A percentile compares a stretch with the other conserved stretches of the same genome.
Evolutionary conservation across 1,140 invertebrate genomes (phyloP).

Genomic region (Dendrolimus punctatus): DNA sequence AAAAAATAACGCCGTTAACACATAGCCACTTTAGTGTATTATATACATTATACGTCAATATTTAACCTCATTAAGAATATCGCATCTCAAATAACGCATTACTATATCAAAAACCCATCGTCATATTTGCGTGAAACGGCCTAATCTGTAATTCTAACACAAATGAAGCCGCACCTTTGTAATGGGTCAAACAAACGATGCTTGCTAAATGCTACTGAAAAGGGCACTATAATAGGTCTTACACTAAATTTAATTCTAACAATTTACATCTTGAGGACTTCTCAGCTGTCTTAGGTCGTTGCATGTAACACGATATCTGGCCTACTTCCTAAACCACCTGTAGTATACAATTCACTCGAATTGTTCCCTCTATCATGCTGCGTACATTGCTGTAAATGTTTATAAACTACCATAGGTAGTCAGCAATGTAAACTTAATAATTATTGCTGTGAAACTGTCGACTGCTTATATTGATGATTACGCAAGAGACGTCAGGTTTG

Average conservation of each 20-base stretch:
- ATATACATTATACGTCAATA: too few species aligned
- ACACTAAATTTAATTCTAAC: neutral
- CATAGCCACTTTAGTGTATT: too few species aligned
- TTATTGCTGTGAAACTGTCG: slow-evolving; percentile 1
- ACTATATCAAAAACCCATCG: too few species aligned
- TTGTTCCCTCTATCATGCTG: neutral
- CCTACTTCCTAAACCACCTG: neutral
- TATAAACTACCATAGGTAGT: neutral
- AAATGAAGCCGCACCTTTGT: too few species aligned
- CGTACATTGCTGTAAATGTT: neutral
- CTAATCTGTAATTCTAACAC: too few species aligned
- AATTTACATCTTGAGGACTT: slow-evolving; percentile 16
- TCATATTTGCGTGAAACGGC: too few species aligned
- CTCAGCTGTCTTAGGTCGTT: slow-evolving; percentile 12
- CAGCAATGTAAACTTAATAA: slow-evolving; percentile 16
- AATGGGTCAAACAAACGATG: too few species aligned
- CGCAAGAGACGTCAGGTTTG: slow-evolving; percentile 3
- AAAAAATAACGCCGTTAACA: too few species aligned
- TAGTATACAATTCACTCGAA: neutral
- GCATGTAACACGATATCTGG: slow-evolving; percentile 17
- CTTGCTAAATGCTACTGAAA: too few species aligned
- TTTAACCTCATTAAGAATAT: too few species aligned
- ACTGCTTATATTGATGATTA: neutral
- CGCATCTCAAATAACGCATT: too few species aligned
- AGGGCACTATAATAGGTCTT: too few species aligned